These are phyloP conservation scores for Pseudochirops cupreus DNA, from an alignment of 2,797 vertebrate species.

Conservation along the genomic window DNA sequence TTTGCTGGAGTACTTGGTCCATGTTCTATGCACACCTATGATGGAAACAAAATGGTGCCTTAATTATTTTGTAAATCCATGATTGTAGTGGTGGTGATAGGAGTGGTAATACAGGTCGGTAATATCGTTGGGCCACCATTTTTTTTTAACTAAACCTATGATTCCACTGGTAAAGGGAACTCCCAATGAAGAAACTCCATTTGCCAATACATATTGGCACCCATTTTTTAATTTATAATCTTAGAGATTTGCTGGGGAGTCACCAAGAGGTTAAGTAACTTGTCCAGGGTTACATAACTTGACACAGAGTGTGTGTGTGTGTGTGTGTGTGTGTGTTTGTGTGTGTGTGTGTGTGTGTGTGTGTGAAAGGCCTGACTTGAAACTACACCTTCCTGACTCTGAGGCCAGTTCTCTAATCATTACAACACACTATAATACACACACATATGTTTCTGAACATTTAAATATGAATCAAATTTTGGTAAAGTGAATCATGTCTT, in stretches of 20 bases:
- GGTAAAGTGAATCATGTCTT: background rate
- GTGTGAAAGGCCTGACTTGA: background rate
- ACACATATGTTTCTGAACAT: background rate
- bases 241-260: background rate
- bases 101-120: background rate
- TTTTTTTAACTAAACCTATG: background rate
- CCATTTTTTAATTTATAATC: background rate
- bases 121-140: background rate
- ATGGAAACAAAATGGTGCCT: background rate
- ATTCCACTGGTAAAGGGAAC: background rate
- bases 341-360: too few relatives aligned
- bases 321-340: too few relatives aligned
- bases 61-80: background rate
- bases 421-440: background rate
- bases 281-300: background rate
- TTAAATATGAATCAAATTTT: background rate
- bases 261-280: background rate
- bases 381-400: background rate
- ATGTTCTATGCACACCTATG: background rate
- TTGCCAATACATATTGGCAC: background rate
- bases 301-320: background rate
- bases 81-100: background rate
- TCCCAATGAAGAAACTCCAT: background rate
- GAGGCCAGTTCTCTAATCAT: background rate
- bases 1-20: background rate